A percentile compares a stretch with the other conserved stretches of the same genome.
These are phyloP conservation scores for Lepidurus arcticus DNA, from an alignment of 1,140 invertebrate species.

Conservation along the genomic window DNA sequence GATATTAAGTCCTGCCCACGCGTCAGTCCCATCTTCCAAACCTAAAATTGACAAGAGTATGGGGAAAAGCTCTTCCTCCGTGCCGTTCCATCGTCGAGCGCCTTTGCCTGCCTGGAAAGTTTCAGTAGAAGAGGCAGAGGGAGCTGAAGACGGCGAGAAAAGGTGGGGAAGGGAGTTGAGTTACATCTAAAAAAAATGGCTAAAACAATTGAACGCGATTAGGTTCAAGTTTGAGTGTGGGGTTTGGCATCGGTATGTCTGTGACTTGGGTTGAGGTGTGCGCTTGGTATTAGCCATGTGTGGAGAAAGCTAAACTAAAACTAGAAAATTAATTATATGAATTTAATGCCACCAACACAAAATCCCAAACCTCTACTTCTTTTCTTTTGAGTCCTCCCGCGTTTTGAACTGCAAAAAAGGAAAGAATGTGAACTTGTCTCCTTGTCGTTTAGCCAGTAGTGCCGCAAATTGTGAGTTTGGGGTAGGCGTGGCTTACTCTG, in stretches of 20 bases:
- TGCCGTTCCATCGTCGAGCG: conserved; percentile 34
- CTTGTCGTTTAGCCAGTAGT: no score
- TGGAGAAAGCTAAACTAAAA: no score
- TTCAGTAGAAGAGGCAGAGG: conserved; percentile 34
- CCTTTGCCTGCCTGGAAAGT: conserved; percentile 37
- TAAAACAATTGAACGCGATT: not conserved
- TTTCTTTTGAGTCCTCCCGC: no score
- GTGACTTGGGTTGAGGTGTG: not conserved
- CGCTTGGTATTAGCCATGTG: not conserved
- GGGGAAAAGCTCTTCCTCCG: not conserved
- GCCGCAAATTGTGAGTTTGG: no score
- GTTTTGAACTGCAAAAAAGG: no score
- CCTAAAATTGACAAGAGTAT: conserved; percentile 25
- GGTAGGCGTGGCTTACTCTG: no score
- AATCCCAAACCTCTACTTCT: no score
- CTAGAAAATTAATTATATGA: no score
- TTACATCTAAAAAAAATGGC: not conserved
- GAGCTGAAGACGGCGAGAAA: conserved; percentile 21
- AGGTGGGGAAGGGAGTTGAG: not conserved
- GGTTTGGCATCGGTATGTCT: conserved; percentile 12
- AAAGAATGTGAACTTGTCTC: no score
- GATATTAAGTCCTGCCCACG: conserved; percentile 1
- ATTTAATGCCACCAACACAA: no score
- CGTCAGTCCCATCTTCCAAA: conserved; percentile 14
- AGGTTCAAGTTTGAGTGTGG: not conserved